Conservation (phyloP, 2,888 invertebrate genomes). For the Campoletis raptor region DNA sequence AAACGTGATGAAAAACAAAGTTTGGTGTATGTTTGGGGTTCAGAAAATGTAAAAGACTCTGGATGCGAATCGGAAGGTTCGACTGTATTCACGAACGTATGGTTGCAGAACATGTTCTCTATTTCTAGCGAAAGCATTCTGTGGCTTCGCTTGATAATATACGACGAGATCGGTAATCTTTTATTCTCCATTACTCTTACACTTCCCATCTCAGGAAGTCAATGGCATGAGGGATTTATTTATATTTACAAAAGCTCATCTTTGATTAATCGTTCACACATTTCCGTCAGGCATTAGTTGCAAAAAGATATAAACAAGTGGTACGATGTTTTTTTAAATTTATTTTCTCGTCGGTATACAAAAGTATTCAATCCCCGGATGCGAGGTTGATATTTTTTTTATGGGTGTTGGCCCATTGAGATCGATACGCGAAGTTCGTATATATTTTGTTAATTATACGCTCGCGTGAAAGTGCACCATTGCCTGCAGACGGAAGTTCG, state of each 20-base stretch:
- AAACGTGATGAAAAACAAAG: background rate
- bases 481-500: constrained; percentile 23
- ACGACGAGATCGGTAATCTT: constrained; percentile 28
- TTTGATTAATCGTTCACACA: background rate
- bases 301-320: background rate
- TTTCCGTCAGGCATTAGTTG: background rate
- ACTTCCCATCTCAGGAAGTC: constrained; percentile 2
- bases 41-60: background rate
- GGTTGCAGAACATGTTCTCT: constrained; percentile 28
- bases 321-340: background rate
- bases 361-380: background rate
- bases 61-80: background rate
- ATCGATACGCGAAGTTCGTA: constrained; percentile 22
- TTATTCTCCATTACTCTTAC: constrained; percentile 27
- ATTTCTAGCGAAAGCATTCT: constrained; percentile 40
- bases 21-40: too few species aligned
- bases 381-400: background rate
- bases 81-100: constrained; percentile 7
- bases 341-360: background rate
- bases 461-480: constrained; percentile 42
- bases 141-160: constrained; percentile 20
- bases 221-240: constrained; percentile 16
- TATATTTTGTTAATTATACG: constrained; percentile 25
- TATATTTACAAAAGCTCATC: constrained; percentile 12
- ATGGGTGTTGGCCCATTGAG: constrained; percentile 4